Evolutionary conservation across 2,888 invertebrate species (phyloP).

Genomic region (Lasioglossum lativentre): DNA sequence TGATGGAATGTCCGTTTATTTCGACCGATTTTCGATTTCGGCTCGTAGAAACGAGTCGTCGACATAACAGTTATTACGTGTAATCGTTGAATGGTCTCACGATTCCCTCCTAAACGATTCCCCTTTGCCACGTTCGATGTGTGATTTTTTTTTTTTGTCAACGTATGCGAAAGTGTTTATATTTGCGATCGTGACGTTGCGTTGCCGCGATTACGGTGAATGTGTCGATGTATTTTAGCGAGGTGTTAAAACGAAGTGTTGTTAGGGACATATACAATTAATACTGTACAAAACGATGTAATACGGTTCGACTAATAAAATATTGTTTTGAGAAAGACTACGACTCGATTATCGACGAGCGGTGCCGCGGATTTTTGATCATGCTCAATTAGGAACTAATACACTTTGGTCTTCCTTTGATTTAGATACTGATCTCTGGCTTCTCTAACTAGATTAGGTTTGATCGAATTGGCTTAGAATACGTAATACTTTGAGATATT

Average conservation of each 20-base stretch:
- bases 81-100: slow-evolving; percentile 32
- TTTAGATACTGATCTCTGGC: not conserved
- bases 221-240: not conserved
- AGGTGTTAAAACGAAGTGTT: not conserved
- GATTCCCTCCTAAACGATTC: not conserved
- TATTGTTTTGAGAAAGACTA: slow-evolving; percentile 65
- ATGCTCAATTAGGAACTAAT: not conserved
- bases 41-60: slow-evolving; percentile 22
- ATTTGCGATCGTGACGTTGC: not conserved
- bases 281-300: slow-evolving; percentile 57
- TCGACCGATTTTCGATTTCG: not conserved
- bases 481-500: no score
- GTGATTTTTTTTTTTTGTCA: not conserved
- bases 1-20: not conserved
- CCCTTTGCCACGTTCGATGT: slow-evolving; percentile 26
- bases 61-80: slow-evolving; percentile 31
- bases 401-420: not conserved
- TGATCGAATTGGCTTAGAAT: not conserved
- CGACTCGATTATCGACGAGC: not conserved
- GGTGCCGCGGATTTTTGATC: not conserved
- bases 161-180: slow-evolving; percentile 19
- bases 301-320: slow-evolving; percentile 61
- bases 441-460: not conserved
- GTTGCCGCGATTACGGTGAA: not conserved
- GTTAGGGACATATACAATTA: slow-evolving; percentile 14